phyloP scores from a whole-genome alignment of 2,113 vertebrate genomes.

The Hippocampus guttulatus region DNA sequence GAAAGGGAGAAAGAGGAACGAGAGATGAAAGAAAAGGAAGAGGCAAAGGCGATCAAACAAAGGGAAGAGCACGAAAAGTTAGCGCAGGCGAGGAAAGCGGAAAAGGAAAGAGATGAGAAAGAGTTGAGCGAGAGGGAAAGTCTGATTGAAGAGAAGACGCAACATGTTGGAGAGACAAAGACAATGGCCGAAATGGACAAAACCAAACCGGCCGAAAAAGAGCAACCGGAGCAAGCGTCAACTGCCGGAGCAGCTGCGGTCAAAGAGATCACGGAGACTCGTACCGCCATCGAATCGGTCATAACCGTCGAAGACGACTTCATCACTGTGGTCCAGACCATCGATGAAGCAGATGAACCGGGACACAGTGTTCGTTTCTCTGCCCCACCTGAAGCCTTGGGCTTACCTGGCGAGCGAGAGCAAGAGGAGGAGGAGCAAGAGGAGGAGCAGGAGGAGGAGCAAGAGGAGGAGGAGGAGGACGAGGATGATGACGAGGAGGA shows the following conservation, averaged over 20 bases:
- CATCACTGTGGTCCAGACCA: constrained; percentile 94
- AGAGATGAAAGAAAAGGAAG: constrained; percentile 14
- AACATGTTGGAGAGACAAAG: constrained; percentile 10
- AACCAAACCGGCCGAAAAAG: constrained; percentile 1
- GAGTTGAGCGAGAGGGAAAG: constrained; percentile 10
- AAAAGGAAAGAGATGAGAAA: constrained; percentile 6
- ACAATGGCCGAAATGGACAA: neutral
- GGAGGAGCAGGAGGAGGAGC: constrained; percentile 47
- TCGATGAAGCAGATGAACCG: constrained; percentile 85
- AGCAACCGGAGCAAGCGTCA: constrained; percentile 23
- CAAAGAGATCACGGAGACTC: constrained; percentile 68
- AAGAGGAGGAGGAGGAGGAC: constrained; percentile 77
- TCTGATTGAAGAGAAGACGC: neutral
- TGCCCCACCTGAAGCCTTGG: constrained; percentile 71
- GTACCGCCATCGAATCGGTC: constrained; percentile 88
- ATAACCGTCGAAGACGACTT: constrained; percentile 97
- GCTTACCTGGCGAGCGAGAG: constrained; percentile 48
- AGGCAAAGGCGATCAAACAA: constrained; percentile 14
- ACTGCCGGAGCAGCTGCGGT: constrained; percentile 39
- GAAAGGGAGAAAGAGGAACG: constrained; percentile 13
- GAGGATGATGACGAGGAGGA: constrained; percentile 66
- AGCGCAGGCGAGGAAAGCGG: constrained; percentile 3
- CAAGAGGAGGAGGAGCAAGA: constrained; percentile 63
- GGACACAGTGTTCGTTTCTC: constrained; percentile 93
- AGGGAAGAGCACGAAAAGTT: constrained; percentile 1